Evolutionary conservation across 2,113 vertebrate species (phyloP), one percentile per base, ranked within the genome.

Genomic region (Oreochromis tanganicae): DNA sequence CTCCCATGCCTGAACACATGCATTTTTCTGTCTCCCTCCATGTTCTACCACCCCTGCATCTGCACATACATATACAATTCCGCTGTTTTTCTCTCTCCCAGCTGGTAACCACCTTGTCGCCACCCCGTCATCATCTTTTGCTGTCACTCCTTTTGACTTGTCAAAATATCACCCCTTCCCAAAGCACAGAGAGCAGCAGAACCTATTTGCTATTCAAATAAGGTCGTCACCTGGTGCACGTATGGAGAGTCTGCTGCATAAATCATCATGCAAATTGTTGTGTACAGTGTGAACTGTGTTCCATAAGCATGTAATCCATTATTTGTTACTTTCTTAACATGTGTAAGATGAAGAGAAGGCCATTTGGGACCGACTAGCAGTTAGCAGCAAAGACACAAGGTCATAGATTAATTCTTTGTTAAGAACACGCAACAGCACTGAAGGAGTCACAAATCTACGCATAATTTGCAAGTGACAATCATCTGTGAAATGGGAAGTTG

Each of bases 121-220:
- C 50, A 7, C 80, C 19, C 34, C 41, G 38, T 84, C 87, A 32
- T 80, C 13, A 14, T 80, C 21, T 12, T 41, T 54, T 85, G 6
- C 85, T 85, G 84, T 87, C 88, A 85, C 29, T 83, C 80, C 55
- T 56, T 84, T 81, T 63, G 50, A 88, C 82, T 73, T 83, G 85
- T 92, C 91, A 92, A 92, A 90, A 90, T 85, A 87, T 73, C 84
- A 63, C 68, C 85, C 56, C 46, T 43, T 83, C 52, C 55, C 41
- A 5, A 29, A 17, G 82, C 48, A n/a, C 43, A 13, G 41, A 71
- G 73, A 73, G 68, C 90, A 68, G 79, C 84, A 38, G 55, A 78
- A 52, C 66, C 59, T 59, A 91, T 92, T 92, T 94, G 89, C 86
- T 88, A 92, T 90, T 95, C 93, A 92, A 93, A 93, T 94, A 50